Conservation (phyloP, 1,140 invertebrate species). For the Reticulitermes speratus region DNA sequence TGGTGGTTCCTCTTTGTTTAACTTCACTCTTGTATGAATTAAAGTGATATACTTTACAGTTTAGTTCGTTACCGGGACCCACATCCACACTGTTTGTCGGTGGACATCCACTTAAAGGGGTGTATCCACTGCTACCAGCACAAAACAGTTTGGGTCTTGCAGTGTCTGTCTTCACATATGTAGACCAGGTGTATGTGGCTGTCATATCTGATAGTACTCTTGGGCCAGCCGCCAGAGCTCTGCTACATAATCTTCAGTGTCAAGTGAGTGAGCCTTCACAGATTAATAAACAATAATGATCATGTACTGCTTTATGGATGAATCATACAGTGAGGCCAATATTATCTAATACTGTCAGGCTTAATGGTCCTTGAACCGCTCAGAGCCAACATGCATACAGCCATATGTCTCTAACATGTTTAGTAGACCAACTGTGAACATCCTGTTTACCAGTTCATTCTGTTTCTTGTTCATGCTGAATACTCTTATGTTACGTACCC, state of each 20-base stretch:
- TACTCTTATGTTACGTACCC: too few relatives aligned
- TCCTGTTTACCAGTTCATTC: too few relatives aligned
- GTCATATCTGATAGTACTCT: constrained; percentile 52
- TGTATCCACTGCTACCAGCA: constrained; percentile 53
- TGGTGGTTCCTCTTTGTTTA: too few relatives aligned
- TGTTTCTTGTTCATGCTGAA: too few relatives aligned
- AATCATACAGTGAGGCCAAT: background rate
- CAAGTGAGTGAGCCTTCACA: constrained; percentile 34
- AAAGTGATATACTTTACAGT: constrained; percentile 37
- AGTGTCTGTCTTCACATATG: constrained; percentile 56
- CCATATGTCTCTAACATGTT: too few relatives aligned
- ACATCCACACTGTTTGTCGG: constrained; percentile 42
- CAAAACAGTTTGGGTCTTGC: constrained; percentile 50
- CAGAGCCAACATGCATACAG: background rate
- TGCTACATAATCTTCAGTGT: constrained; percentile 37
- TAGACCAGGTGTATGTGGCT: constrained; percentile 52
- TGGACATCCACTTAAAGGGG: constrained; percentile 49
- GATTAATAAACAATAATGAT: background rate
- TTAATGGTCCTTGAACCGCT: background rate
- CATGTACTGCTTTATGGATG: too few relatives aligned
- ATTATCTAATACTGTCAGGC: background rate
- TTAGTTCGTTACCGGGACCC: constrained; percentile 55
- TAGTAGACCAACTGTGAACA: too few relatives aligned
- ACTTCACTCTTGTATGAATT: too few relatives aligned
- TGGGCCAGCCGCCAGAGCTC: constrained; percentile 37